Conservation (phyloP, 2,797 vertebrate genomes). For the Aphelocoma californica region DNA sequence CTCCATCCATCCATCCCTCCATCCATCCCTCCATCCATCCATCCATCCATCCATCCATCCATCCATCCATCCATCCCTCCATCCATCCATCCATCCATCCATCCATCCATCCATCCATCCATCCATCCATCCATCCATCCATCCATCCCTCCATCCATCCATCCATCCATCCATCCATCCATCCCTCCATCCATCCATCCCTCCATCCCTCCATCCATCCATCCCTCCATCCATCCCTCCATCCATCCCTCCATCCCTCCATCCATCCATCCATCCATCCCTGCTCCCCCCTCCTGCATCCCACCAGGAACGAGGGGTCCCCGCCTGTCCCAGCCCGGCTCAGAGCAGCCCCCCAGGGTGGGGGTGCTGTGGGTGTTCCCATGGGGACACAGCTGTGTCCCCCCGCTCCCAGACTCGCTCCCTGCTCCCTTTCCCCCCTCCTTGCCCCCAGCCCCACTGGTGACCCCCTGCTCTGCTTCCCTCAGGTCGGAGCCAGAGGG, state of each 20-base stretch:
- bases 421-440: neutral
- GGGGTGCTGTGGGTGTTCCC: neutral
- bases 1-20: neutral
- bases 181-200: neutral
- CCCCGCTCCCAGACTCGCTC: rapidly evolving
- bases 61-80: too few species aligned
- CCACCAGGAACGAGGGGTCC: rapidly evolving
- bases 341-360: too few species aligned
- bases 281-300: neutral
- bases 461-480: neutral
- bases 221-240: neutral
- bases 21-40: too few species aligned
- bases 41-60: too few species aligned
- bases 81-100: too few species aligned
- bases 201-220: neutral
- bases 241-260: neutral
- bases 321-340: neutral
- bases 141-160: neutral
- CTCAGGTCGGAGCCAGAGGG: neutral
- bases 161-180: neutral
- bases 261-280: neutral
- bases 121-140: too few species aligned
- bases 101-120: too few species aligned
- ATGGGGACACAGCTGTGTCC: neutral
- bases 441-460: rapidly evolving